phyloP scores from a whole-genome alignment of 2,113 vertebrate genomes.

The Aphelocoma coerulescens region DNA sequence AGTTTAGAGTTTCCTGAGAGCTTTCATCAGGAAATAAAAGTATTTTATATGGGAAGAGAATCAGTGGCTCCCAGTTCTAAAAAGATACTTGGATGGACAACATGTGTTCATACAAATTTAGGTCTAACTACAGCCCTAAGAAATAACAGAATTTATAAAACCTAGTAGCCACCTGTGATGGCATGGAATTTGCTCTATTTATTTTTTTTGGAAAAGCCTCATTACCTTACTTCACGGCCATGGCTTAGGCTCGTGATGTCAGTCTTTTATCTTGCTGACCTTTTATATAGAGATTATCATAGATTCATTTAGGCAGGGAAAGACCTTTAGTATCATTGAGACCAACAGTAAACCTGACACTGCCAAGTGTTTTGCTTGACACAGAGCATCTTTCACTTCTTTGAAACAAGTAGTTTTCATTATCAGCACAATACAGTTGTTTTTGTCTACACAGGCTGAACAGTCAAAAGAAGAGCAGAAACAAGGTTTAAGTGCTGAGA shows the following conservation, averaged over 20 bases:
- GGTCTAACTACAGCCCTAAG: background rate
- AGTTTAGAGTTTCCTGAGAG: background rate
- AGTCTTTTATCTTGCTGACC: background rate
- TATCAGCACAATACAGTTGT: background rate
- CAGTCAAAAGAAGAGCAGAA: slow-evolving; percentile 81
- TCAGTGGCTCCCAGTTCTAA: background rate
- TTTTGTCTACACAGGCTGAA: slow-evolving; percentile 70
- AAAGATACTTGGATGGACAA: background rate
- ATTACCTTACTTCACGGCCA: accelerated
- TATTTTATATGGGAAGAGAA: background rate
- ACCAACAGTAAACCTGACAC: background rate
- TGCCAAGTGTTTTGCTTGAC: background rate
- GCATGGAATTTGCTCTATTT: background rate
- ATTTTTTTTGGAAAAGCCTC: background rate
- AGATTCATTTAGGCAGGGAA: background rate
- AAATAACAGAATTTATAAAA: background rate
- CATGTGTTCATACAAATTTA: background rate
- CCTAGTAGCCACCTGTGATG: background rate
- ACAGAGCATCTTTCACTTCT: background rate
- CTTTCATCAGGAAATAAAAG: background rate
- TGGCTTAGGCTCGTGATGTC: background rate
- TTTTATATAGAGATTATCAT: background rate
- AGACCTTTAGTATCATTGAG: background rate
- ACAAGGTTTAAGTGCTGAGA: slow-evolving; percentile 76
- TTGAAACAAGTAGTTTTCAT: background rate